Percentiles rank a stretch among this genome's conserved stretches.
phyloP scores from a whole-genome alignment of 2,888 invertebrate genomes.

The Machimus atricapillus region DNA sequence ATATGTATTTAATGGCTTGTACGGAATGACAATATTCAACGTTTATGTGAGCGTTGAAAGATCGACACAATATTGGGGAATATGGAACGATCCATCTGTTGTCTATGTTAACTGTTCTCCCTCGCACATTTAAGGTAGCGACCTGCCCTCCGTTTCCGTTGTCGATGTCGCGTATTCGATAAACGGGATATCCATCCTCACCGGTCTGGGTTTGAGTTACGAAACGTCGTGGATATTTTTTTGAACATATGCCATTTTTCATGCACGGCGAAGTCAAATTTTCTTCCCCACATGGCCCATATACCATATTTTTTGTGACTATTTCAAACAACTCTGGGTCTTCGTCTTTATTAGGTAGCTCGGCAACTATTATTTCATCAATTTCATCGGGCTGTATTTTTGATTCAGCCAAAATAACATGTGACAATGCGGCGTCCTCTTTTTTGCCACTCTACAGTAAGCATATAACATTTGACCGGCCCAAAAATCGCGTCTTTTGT shows the following conservation, averaged over 20 bases:
- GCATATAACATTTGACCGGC: constrained; percentile 43
- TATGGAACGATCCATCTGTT: background rate
- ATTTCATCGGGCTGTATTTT: constrained; percentile 28
- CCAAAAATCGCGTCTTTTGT: background rate
- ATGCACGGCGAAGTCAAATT: background rate
- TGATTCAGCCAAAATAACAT: constrained; percentile 50
- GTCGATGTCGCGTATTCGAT: no score
- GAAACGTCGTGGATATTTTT: background rate
- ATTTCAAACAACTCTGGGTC: background rate
- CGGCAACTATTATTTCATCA: constrained; percentile 46
- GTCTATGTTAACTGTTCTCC: background rate
- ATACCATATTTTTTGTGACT: background rate
- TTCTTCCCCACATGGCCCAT: background rate
- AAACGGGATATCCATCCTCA: background rate
- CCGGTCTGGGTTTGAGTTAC: background rate
- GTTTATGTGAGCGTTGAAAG: background rate
- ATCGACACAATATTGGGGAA: background rate
- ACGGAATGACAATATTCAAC: background rate
- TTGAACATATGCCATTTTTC: background rate
- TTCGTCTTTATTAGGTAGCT: constrained; percentile 36
- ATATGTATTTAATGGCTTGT: background rate
- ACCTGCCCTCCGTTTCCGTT: no score
- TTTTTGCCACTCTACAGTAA: constrained; percentile 52
- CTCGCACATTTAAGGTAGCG: no score
- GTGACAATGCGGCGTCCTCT: constrained; percentile 51